These are phyloP conservation scores for Neodiprion pinetum DNA, from an alignment of 1,140 invertebrate species.

Conservation along the genomic window DNA sequence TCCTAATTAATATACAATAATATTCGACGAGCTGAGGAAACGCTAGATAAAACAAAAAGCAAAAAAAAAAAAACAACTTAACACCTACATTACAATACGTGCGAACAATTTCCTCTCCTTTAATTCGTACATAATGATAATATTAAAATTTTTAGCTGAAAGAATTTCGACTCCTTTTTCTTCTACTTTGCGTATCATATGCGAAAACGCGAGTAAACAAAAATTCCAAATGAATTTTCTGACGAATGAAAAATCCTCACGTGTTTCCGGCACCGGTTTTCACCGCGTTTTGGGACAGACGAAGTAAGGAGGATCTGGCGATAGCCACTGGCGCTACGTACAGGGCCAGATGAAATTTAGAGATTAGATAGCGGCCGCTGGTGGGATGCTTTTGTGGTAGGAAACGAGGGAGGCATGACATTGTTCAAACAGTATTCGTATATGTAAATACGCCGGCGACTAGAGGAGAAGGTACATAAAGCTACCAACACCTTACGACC, in stretches of 20 bases:
- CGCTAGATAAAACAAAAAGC: constrained; percentile 4
- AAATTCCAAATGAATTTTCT: not conserved
- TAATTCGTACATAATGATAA: too few relatives aligned
- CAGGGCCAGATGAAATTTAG: constrained; percentile 8
- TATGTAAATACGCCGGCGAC: constrained; percentile 2
- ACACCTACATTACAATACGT: constrained; percentile 13
- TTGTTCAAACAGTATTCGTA: constrained; percentile 8
- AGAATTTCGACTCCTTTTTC: too few relatives aligned
- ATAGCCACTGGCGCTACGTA: not conserved
- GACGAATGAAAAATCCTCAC: not conserved
- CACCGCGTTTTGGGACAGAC: too few relatives aligned
- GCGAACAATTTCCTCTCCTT: not conserved
- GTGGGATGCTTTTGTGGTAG: not conserved
- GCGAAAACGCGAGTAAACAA: too few relatives aligned
- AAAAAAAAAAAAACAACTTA: constrained; percentile 20
- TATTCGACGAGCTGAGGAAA: too few relatives aligned
- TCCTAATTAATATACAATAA: too few relatives aligned
- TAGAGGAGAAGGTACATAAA: too few relatives aligned
- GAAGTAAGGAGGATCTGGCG: not conserved
- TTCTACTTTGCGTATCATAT: not conserved
- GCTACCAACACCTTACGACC: too few relatives aligned
- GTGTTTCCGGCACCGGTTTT: too few relatives aligned
- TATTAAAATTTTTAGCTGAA: not conserved
- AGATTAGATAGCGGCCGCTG: constrained; percentile 6
- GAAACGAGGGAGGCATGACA: constrained; percentile 8